Evolutionary conservation across 2,113 vertebrate genomes (phyloP), one percentile per base, ranked within the genome.

Genomic region (Zootoca vivipara): DNA sequence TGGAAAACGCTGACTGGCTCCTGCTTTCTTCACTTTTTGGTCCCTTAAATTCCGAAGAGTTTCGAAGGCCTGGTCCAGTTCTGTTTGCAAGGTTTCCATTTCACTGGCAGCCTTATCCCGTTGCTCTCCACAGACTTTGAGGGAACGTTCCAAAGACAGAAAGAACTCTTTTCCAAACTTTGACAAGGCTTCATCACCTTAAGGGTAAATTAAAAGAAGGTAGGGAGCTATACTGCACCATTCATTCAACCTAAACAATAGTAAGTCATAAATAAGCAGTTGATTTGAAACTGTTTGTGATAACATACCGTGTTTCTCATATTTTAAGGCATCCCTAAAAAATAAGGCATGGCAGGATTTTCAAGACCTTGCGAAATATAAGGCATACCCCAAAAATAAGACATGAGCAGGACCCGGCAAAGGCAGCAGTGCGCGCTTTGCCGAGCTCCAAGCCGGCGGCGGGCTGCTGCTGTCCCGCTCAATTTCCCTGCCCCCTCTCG

Each of bases 141-240:
- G 89, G 22, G 92, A 86, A 30, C 56, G 86, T 85, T 96, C 94
- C 86, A 95, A 90, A 85, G 91, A 88, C 26, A 90, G 69, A 81
- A 94, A 95, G 82, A 96, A 96, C 69, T 94, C 93, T 56, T 82
- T 92, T 46, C 93, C 91, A 70, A 94, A 92, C 38, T 85, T 94
- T 33, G 90, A 93, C 79, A 95, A 83, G 35, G 90, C 93, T 77
- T 93, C 93, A 52, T 92, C 92, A 91, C 94, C 93, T 95, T 89
- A 40, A 92, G 82, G 65, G 56, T 82, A 46, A 88, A 88, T 67
- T 67, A 81, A 75, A 72, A 90, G 78, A 93, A 77, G 85, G 86
- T 75, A 89, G 30, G 40, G 22, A 75, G 30, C 42, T 82, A 85
- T 87, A 93, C 82, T 82, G 56, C 67, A 91, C 67, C 77, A 93